phyloP scores from a whole-genome alignment of 2,888 invertebrate genomes.

The Cheilosia vernalis region DNA sequence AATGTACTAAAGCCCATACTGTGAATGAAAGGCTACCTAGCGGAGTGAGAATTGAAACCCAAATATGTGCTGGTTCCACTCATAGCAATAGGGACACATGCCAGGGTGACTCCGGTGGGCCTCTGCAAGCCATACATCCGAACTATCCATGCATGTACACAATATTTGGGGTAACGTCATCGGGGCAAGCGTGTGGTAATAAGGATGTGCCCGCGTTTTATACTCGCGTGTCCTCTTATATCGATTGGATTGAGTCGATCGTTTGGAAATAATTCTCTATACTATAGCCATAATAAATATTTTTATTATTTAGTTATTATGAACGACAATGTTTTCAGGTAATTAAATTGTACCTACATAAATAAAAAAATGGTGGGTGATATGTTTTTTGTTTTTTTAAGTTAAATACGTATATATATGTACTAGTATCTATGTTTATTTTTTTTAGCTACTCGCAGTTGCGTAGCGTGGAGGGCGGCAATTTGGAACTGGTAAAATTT shows the following conservation, averaged over 20 bases:
- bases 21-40: slow-evolving; percentile 77
- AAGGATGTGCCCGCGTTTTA: slow-evolving; percentile 85
- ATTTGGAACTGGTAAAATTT: no score
- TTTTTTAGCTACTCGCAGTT: no score
- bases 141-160: slow-evolving; percentile 83
- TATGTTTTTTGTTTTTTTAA: no score
- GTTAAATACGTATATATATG: no score
- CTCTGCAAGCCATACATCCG: slow-evolving; percentile 83
- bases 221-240: slow-evolving; percentile 85
- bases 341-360: no score
- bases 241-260: slow-evolving; percentile 86
- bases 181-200: slow-evolving; percentile 83
- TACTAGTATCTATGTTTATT: no score
- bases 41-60: slow-evolving; percentile 84
- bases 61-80: slow-evolving; percentile 85
- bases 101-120: slow-evolving; percentile 88
- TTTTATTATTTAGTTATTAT: no score
- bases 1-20: slow-evolving; percentile 81
- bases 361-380: no score
- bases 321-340: no score
- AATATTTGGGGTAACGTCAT: slow-evolving; percentile 84
- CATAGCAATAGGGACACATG: slow-evolving; percentile 84
- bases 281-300: no score
- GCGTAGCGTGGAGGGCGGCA: no score
- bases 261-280: slow-evolving; percentile 84